phyloP scores from a whole-genome alignment of 64 coral and sea anemone species.

The Montipora sp. region DNA sequence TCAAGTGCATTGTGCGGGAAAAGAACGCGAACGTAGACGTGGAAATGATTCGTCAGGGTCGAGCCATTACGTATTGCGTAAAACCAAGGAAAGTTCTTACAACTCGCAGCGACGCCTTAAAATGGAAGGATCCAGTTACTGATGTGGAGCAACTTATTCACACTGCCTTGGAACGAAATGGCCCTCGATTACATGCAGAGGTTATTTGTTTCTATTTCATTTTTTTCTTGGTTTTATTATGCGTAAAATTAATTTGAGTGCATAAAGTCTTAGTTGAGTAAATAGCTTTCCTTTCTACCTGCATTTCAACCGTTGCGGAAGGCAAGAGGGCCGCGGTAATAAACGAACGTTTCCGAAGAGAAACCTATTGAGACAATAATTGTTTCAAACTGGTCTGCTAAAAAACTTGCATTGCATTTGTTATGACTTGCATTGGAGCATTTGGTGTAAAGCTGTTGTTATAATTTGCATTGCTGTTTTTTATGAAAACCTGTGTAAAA shows the following conservation, averaged over 20 bases:
- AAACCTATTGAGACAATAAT: no score
- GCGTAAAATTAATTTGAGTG: not conserved
- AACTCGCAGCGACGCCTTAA: constrained; percentile 68
- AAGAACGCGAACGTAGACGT: constrained; percentile 77
- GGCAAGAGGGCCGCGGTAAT: no score
- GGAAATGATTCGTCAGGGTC: constrained; percentile 74
- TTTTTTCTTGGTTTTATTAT: not conserved
- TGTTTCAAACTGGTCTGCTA: no score
- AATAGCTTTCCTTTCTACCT: no score
- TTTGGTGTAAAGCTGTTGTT: no score
- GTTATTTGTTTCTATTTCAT: constrained; percentile 6
- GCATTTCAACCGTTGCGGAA: no score
- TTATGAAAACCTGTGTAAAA: no score
- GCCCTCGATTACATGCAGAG: not conserved
- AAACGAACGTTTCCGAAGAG: no score
- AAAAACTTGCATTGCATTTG: no score
- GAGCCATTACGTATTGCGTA: constrained; percentile 79
- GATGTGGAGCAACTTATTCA: constrained; percentile 63
- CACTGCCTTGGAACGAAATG: constrained; percentile 31
- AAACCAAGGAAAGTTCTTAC: constrained; percentile 65
- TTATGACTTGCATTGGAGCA: no score
- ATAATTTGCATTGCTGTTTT: no score
- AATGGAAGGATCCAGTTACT: constrained; percentile 47
- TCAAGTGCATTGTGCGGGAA: constrained; percentile 71
- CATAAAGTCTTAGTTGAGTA: not conserved